Conservation (phyloP, 2,797 vertebrate species). For the Squalus acanthias region DNA sequence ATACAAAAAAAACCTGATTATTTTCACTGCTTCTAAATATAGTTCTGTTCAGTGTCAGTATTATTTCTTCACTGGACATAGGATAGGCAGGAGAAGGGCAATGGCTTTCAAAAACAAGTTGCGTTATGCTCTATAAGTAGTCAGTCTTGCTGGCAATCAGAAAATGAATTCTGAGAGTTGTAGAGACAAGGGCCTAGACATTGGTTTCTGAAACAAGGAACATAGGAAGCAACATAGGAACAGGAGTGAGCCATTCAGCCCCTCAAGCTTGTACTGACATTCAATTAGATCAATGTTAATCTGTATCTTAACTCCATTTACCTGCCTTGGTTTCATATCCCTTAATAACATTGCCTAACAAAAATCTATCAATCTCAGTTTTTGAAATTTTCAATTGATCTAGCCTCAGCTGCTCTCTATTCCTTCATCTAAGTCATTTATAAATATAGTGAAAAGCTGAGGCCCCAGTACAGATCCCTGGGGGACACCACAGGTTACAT, state of each 20-base stretch:
- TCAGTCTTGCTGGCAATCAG: neutral
- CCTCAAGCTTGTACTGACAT: neutral
- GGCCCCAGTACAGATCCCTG: no score
- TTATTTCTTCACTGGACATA: neutral
- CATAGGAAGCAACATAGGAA: no score
- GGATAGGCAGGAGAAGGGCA: neutral
- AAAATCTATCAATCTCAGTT: no score
- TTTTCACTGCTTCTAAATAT: neutral
- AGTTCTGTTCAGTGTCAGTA: neutral
- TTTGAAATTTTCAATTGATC: no score
- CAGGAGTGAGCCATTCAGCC: neutral
- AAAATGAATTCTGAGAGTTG: neutral
- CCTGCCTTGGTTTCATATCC: neutral
- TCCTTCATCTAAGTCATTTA: no score
- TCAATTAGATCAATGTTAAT: neutral
- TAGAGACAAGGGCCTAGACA: neutral
- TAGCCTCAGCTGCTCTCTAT: no score
- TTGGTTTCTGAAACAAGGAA: neutral
- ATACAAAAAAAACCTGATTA: neutral
- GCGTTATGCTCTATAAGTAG: neutral
- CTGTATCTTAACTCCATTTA: neutral
- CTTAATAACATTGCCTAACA: neutral
- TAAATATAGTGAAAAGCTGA: no score
- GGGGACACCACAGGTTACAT: no score
- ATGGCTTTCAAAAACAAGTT: neutral